phyloP scores from a whole-genome alignment of 2,888 invertebrate genomes.

The Athalia cordata region DNA sequence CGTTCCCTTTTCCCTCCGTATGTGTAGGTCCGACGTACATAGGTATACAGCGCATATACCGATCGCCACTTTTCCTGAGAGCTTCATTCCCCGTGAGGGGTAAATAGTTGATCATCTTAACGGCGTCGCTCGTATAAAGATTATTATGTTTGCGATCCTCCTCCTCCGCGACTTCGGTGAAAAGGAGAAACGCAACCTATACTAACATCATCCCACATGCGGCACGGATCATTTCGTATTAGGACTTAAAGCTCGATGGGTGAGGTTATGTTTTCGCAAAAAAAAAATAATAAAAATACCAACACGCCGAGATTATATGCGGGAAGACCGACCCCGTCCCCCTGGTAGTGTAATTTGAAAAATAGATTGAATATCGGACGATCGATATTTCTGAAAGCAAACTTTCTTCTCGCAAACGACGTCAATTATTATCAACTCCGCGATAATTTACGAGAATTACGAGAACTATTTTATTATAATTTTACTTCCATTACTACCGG shows the following conservation, averaged over 20 bases:
- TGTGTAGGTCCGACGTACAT: not conserved
- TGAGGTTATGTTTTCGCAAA: too few relatives aligned
- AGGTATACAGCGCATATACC: not conserved
- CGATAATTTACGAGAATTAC: too few relatives aligned
- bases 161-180: not conserved
- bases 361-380: too few relatives aligned
- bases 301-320: not conserved
- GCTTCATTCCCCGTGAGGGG: not conserved
- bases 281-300: not conserved
- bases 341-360: too few relatives aligned
- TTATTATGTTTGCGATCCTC: slow-evolving; percentile 43
- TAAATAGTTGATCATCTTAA: slow-evolving; percentile 40
- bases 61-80: slow-evolving; percentile 9
- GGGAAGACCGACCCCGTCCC: too few relatives aligned
- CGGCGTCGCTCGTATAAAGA: slow-evolving; percentile 42
- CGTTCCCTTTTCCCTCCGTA: not conserved
- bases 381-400: too few relatives aligned
- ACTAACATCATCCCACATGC: not conserved
- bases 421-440: too few relatives aligned
- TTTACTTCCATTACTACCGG: too few relatives aligned
- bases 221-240: not conserved
- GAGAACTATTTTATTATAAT: too few relatives aligned
- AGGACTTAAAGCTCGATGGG: too few relatives aligned
- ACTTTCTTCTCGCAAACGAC: too few relatives aligned
- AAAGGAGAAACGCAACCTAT: slow-evolving; percentile 18